A percentile compares a stretch with the other conserved stretches of the same genome.
Conservation (phyloP, 2,113 vertebrate genomes). For the Phylloscopus whistleri region DNA sequence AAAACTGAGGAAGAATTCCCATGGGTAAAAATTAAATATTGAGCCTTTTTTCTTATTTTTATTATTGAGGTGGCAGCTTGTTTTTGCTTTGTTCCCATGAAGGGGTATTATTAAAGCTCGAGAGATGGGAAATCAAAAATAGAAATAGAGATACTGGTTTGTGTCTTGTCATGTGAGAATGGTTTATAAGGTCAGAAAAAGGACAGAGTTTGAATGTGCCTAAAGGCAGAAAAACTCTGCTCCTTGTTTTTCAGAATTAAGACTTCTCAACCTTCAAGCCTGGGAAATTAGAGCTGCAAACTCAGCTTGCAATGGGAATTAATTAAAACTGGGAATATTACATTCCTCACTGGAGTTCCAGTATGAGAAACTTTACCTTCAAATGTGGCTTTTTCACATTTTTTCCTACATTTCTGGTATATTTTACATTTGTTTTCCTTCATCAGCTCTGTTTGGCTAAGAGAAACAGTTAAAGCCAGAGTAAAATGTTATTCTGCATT, state of each 20-base stretch:
- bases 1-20: not conserved
- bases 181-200: not conserved
- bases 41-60: not conserved
- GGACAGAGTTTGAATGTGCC: not conserved
- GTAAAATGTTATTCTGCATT: not conserved
- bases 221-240: not conserved
- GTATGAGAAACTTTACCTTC: not conserved
- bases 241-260: not conserved
- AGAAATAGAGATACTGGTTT: not conserved
- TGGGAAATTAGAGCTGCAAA: not conserved
- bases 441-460: not conserved
- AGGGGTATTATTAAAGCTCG: not conserved
- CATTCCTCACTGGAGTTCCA: not conserved
- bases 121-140: not conserved
- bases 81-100: not conserved
- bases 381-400: not conserved
- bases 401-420: not conserved
- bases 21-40: not conserved
- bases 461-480: not conserved
- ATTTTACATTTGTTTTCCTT: not conserved
- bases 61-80: not conserved
- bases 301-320: not conserved
- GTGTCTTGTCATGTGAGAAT: not conserved
- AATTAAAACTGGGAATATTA: not conserved
- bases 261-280: not conserved